Evolutionary conservation across 1,140 invertebrate genomes (phyloP), one percentile per base, ranked within the genome.

Genomic region (Ceratosolen fusciceps): DNA sequence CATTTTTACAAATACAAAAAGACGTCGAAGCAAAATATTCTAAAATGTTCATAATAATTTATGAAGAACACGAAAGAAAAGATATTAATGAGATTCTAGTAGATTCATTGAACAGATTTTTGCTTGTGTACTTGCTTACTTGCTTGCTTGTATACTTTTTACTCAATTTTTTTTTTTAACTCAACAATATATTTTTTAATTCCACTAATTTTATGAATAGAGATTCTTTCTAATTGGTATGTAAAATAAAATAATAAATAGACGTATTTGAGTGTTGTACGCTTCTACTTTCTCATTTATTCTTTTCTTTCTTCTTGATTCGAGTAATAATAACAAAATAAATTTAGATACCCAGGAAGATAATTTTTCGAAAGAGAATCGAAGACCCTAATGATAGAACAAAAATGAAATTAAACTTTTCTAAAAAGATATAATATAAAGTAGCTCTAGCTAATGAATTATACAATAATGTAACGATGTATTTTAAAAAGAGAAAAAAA

Each of bases 101-200:
- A 73, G 74, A 67, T 77, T 77, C 54, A 54, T 80, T 62, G 12
- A 72, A 43, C 16, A 34, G 34, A 77, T 73, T 70, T 74, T 71
- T 78, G 80, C 77, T 79, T 81, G 80, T 78, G 76, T 81, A 79
- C 80, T 79, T 62, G 80, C 80, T 79, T 81, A 76, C 80, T 79
- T 81, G 80, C 80, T 79, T 81, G 80, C 80, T 79, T 81, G 76
- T 79, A 78, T 79, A 75, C 80, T 72, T 62, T 79, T 72, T 81
- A 77, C 37, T 81, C 24, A 5, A 67, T 31, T 47, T 81, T 70
- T 39, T 68, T 47, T 60, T 58, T 62, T 72, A 14, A 65, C 52
- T 73, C 47, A 62, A 47, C 24, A 65, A 71, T 58, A 21, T 74
- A 29, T 74, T 43, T 52, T 54, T 67, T 70, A 72, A 80, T 76